Conservation (phyloP, 2,797 vertebrate genomes). For the Gephyroberyx darwinii region DNA sequence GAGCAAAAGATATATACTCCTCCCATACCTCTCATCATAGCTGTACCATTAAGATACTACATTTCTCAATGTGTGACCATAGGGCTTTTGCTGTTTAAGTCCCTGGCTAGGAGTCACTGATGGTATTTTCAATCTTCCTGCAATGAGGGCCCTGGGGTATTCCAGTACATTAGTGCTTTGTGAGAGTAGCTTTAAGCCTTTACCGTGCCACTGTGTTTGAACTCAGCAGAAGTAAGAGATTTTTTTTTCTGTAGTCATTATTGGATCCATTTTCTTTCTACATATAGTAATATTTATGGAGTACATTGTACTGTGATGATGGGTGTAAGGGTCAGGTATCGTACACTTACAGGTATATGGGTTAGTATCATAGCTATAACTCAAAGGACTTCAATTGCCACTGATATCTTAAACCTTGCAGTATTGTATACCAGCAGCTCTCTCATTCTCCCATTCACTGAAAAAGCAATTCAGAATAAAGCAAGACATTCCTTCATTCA, state of each 20-base stretch:
- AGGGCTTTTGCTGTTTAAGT: constrained; percentile 54
- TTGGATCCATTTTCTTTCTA: constrained; percentile 46
- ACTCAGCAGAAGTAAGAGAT: constrained; percentile 45
- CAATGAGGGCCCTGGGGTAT: constrained; percentile 55
- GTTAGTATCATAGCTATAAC: constrained; percentile 23
- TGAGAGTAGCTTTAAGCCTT: constrained; percentile 42
- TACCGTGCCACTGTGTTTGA: constrained; percentile 59
- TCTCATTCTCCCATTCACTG: constrained; percentile 6
- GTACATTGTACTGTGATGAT: constrained; percentile 21
- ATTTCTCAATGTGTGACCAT: constrained; percentile 56
- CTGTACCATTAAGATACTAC: constrained; percentile 52
- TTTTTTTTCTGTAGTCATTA: constrained; percentile 44
- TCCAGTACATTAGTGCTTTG: constrained; percentile 58
- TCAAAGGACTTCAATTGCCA: constrained; percentile 11
- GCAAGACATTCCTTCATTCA: not conserved
- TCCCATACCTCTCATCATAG: constrained; percentile 33
- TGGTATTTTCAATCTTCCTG: constrained; percentile 55
- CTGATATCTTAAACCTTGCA: constrained; percentile 20
- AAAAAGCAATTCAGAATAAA: not conserved
- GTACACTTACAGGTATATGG: constrained; percentile 31
- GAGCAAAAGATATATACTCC: constrained; percentile 16
- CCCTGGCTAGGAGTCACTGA: constrained; percentile 39
- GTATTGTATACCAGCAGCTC: not conserved
- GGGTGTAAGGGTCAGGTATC: constrained; percentile 19
- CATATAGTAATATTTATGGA: constrained; percentile 42